Percentiles rank a stretch among this genome's conserved stretches.
These are phyloP conservation scores for Aradophagus sp. DNA, from an alignment of 1,140 invertebrate genomes.

Conservation along the genomic window DNA sequence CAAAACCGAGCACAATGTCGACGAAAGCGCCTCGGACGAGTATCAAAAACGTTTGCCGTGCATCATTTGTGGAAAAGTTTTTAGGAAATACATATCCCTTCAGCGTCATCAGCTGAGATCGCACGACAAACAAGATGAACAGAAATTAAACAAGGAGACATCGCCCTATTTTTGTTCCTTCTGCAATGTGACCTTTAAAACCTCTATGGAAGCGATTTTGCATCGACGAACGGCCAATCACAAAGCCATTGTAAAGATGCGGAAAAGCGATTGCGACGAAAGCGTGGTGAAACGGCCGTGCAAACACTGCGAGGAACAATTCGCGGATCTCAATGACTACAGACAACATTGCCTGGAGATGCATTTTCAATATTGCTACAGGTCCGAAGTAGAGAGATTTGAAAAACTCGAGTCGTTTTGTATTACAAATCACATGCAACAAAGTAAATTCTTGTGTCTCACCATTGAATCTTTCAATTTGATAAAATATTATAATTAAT, in stretches of 20 bases:
- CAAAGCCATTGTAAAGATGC: slow-evolving; percentile 73
- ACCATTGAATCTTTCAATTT: too few relatives aligned
- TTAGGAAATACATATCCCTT: slow-evolving; percentile 78
- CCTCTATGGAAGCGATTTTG: slow-evolving; percentile 77
- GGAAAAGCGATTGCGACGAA: slow-evolving; percentile 59
- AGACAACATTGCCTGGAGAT: slow-evolving; percentile 80
- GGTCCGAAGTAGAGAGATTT: slow-evolving; percentile 68
- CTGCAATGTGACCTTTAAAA: slow-evolving; percentile 79
- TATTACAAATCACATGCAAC: too few relatives aligned
- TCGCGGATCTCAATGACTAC: slow-evolving; percentile 76
- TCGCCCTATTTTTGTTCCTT: slow-evolving; percentile 79
- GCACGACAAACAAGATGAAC: slow-evolving; percentile 74
- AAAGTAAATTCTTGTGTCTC: too few relatives aligned
- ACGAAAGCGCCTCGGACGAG: slow-evolving; percentile 76
- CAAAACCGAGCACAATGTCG: slow-evolving; percentile 74
- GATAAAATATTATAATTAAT: too few relatives aligned
- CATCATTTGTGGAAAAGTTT: slow-evolving; percentile 75
- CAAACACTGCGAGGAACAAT: slow-evolving; percentile 76
- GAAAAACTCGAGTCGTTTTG: too few relatives aligned
- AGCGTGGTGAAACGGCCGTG: slow-evolving; percentile 73
- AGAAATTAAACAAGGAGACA: slow-evolving; percentile 56
- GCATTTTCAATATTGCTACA: slow-evolving; percentile 78
- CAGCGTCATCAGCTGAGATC: slow-evolving; percentile 77
- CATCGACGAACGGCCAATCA: slow-evolving; percentile 81
- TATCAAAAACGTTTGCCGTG: slow-evolving; percentile 81